These are phyloP conservation scores for Cosmopolites sordidus DNA, from an alignment of 2,888 invertebrate genomes.

Conservation along the genomic window DNA sequence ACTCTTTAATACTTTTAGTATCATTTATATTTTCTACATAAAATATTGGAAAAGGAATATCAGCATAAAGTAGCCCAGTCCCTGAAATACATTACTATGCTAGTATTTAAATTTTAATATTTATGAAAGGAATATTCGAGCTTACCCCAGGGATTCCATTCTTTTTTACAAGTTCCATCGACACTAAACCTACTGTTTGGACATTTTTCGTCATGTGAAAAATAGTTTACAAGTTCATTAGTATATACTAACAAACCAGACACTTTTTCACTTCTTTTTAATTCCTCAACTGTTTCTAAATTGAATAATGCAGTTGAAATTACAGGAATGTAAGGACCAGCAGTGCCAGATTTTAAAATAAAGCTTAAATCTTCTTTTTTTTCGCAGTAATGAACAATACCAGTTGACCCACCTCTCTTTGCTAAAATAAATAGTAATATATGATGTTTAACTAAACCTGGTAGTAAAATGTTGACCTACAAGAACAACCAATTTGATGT, in stretches of 20 bases:
- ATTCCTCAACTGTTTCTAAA: conserved; percentile 49
- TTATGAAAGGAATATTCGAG: background rate
- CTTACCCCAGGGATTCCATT: conserved; percentile 76
- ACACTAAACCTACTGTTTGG: conserved; percentile 72
- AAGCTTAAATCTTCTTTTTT: conserved; percentile 65
- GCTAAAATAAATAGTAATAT: conserved; percentile 51
- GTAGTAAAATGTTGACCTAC: conserved; percentile 56
- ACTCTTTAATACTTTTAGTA: conserved; percentile 57
- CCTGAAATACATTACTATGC: too few species aligned
- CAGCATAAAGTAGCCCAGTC: conserved; percentile 67
- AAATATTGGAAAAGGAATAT: conserved; percentile 88
- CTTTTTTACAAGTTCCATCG: conserved; percentile 44
- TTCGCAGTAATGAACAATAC: conserved; percentile 73
- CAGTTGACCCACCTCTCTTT: conserved; percentile 72
- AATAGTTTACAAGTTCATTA: conserved; percentile 45
- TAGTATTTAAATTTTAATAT: background rate
- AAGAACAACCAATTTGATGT: conserved; percentile 91
- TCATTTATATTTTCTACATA: conserved; percentile 62
- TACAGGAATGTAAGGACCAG: conserved; percentile 76
- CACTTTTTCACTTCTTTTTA: conserved; percentile 54
- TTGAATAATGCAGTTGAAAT: conserved; percentile 63
- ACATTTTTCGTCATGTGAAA: conserved; percentile 68
- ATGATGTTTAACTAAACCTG: background rate
- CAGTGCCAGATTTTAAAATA: conserved; percentile 66
- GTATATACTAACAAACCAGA: conserved; percentile 63